Conservation (phyloP, 2,888 invertebrate genomes). For the Melinaea menophilus region DNA sequence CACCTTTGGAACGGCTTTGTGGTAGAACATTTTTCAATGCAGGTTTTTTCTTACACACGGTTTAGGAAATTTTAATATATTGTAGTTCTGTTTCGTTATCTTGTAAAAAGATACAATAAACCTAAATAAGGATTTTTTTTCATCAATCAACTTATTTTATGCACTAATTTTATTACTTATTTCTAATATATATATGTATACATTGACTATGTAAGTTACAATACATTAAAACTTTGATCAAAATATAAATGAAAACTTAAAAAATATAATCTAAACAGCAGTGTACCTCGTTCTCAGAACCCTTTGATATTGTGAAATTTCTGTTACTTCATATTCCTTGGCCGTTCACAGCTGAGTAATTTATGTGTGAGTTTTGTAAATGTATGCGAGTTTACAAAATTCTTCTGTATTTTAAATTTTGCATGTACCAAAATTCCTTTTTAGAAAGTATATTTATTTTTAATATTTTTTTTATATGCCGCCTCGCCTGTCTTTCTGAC, state of each 20-base stretch:
- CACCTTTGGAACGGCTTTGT: background rate
- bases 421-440: too few relatives aligned
- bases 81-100: too few relatives aligned
- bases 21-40: background rate
- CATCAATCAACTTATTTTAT: too few relatives aligned
- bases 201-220: too few relatives aligned
- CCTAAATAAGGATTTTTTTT: too few relatives aligned
- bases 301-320: constrained; percentile 26
- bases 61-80: background rate
- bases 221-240: background rate
- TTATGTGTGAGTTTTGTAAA: constrained; percentile 2
- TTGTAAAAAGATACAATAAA: too few relatives aligned
- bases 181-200: too few relatives aligned
- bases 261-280: background rate
- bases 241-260: background rate
- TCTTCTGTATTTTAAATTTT: background rate
- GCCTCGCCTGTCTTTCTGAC: too few relatives aligned
- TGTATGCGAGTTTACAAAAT: background rate
- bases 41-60: background rate
- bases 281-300: constrained; percentile 13
- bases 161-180: too few relatives aligned
- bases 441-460: too few relatives aligned
- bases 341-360: constrained; percentile 14
- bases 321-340: constrained; percentile 20
- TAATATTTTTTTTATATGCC: too few relatives aligned